Evolutionary conservation across 2,888 invertebrate species (phyloP), one percentile per base, ranked within the genome.

Genomic region (Bhutanitis thaidina): DNA sequence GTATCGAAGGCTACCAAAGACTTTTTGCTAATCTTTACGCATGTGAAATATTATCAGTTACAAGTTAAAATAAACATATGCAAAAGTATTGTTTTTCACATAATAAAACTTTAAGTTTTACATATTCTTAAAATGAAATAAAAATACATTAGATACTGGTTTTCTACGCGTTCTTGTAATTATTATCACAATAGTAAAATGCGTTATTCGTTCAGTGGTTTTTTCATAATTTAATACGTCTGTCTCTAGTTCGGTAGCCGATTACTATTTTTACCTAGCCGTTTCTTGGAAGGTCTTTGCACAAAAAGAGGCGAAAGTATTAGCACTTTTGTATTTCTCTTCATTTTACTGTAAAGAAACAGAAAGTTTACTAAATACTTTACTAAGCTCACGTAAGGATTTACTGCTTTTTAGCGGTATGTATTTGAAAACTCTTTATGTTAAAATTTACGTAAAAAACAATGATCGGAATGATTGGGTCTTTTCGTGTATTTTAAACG

Each of bases 271-370:
- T 43, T 39, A 57, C 55, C 56, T 56, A 56, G 49, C 53, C 45
- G 57, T 56, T 84, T 83, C 84, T 62, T 15, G 64, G 84, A 86
- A 84, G 84, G 80, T 63, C 74, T 77, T 77, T 71, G 77, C 73
- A 74, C 72, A 71, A 78, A 72, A 77, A 71, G 71, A 69, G 58
- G 58, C 55, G 67, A 74, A 74, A 72, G 74, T 63, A 69, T 72
- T 72, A 64, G 59, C 57, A 37, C 48, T 54, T 62, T 62, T 58
- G 58, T 59, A 60, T 59, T n/a, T n/a, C n/a, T n/a, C n/a, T n/a
- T n/a, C n/a, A n/a, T n/a, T 64, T 65, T 12, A 13, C 10, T 64
- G 32, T 50, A 65, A 67, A 45, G 61, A 70, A 65, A 71, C 58
- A 44, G 65, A 76, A 65, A 73, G 68, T 62, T 54, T 61, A 64